Percentiles rank a stretch among this genome's conserved stretches.
These are phyloP conservation scores for Tyrophagus putrescentiae DNA, from an alignment of 1,140 invertebrate species.

Conservation along the genomic window DNA sequence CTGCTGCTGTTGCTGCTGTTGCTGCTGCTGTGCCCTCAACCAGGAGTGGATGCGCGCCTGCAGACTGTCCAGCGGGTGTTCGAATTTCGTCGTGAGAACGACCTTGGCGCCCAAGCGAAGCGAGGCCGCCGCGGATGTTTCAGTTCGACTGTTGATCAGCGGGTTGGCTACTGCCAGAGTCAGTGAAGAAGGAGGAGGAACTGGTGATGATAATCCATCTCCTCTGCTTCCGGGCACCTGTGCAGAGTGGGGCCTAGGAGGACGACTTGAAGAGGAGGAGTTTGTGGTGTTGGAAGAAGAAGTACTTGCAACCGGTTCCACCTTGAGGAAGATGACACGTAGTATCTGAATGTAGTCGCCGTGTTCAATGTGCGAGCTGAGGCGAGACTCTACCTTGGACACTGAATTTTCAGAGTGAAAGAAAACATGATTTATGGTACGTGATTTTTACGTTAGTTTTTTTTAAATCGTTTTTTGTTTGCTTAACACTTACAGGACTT, in stretches of 20 bases:
- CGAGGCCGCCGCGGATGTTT: neutral
- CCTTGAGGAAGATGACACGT: slow-evolving; percentile 12
- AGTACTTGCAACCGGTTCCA: neutral
- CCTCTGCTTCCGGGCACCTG: neutral
- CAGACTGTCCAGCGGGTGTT: slow-evolving; percentile 1
- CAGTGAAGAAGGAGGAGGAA: neutral
- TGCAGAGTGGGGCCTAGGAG: neutral
- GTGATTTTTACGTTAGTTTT: no score
- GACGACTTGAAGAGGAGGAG: neutral
- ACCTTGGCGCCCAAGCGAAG: slow-evolving; percentile 8
- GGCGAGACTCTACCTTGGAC: slow-evolving; percentile 14
- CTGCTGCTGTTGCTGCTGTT: no score
- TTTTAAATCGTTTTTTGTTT: neutral
- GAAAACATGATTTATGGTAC: neutral
- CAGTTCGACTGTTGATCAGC: neutral
- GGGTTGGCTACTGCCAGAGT: no score
- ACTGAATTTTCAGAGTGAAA: neutral
- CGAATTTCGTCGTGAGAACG: slow-evolving; percentile 4
- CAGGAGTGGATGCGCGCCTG: slow-evolving; percentile 11
- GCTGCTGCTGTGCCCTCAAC: no score
- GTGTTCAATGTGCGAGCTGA: slow-evolving; percentile 19
- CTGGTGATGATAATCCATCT: neutral
- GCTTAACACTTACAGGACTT: slow-evolving; percentile 15
- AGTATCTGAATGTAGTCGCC: slow-evolving; percentile 23
- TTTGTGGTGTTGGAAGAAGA: neutral